A percentile compares a stretch with the other conserved stretches of the same genome.
Conservation (phyloP, 1,140 invertebrate species). For the Homarus americanus region DNA sequence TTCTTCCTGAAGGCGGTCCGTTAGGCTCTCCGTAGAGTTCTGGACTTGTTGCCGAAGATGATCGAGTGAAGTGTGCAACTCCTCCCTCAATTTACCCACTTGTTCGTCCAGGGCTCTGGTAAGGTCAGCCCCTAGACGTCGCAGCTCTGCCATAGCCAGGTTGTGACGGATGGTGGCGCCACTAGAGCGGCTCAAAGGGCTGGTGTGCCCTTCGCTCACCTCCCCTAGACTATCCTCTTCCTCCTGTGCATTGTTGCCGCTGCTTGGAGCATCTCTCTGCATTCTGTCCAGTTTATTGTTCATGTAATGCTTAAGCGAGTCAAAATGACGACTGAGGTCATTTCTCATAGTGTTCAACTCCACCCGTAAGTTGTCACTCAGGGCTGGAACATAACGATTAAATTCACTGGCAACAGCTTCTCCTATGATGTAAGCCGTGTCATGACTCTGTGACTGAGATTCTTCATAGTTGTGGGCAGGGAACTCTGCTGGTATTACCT, state of each 20-base stretch:
- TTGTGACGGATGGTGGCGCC: slow-evolving; percentile 58
- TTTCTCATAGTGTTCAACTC: slow-evolving; percentile 50
- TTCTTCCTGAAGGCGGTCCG: slow-evolving; percentile 18
- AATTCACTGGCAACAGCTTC: slow-evolving; percentile 58
- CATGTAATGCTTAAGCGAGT: slow-evolving; percentile 65
- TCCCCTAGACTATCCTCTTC: not conserved
- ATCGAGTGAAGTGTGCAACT: slow-evolving; percentile 44
- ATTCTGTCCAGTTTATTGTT: slow-evolving; percentile 58
- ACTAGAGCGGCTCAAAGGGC: not conserved
- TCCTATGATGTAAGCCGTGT: slow-evolving; percentile 15
- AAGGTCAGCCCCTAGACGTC: slow-evolving; percentile 54
- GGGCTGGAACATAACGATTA: slow-evolving; percentile 55
- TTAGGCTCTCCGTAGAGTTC: slow-evolving; percentile 37
- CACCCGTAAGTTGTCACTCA: slow-evolving; percentile 53
- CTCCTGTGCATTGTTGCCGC: not conserved
- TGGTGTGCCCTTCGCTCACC: not conserved
- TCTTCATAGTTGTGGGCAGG: not conserved
- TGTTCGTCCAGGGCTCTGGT: slow-evolving; percentile 49
- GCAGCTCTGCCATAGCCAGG: slow-evolving; percentile 59
- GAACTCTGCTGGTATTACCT: not conserved
- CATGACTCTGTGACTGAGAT: not conserved
- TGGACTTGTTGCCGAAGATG: slow-evolving; percentile 48
- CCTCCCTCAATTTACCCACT: slow-evolving; percentile 47
- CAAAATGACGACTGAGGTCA: slow-evolving; percentile 61
- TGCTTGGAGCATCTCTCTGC: slow-evolving; percentile 50